Evolutionary conservation across 2,888 invertebrate species (phyloP), one percentile per base, ranked within the genome.

Genomic region (Subacronicta megacephala): DNA sequence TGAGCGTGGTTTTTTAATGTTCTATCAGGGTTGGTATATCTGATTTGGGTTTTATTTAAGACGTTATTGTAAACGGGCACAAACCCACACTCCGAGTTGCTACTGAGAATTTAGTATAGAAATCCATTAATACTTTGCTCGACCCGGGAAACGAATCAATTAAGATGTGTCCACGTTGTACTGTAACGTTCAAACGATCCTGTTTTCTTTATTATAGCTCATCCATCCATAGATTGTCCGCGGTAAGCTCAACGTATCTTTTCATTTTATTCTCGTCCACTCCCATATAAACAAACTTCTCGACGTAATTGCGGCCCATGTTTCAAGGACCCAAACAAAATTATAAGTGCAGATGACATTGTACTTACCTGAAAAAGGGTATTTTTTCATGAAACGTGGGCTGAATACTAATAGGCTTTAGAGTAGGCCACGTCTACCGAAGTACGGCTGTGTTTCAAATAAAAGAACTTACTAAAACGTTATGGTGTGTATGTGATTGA

Each of bases 301-400:
- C 7, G 29, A 16, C 15, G 5, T 31, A 31, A 31, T 43, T n/a
- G 17, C 3, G n/a, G 12, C n/a, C 7, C 31, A 37, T 18, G 38
- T 35, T 16, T 38, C 17, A n/a, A 18, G 26, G 16, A 15, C 33
- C 9, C 41, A 42, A 63, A 65, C 40, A 36, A 65, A 46, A 59
- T 18, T 42, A 36, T n/a, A 60, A 35, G 10, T 17, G 46, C 42
- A 62, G 41, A 45, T 62, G 60, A 66, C 59, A 50, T 10, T 43
- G 26, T 49, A 35, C n/a, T n/a, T n/a, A n/a, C 23, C 52, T 46
- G 54, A 60, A 66, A 62, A 66, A 46, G 44, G 44, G 45, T 58
- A 13, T 23, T 45, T 60, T 51, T 62, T 46, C 13, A 29, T 16
- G 16, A 31, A 16, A 59, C 62, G 67, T 66, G 62, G 35, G 37